Conservation (phyloP, 1,140 invertebrate species). For the Drosophila sp. region DNA sequence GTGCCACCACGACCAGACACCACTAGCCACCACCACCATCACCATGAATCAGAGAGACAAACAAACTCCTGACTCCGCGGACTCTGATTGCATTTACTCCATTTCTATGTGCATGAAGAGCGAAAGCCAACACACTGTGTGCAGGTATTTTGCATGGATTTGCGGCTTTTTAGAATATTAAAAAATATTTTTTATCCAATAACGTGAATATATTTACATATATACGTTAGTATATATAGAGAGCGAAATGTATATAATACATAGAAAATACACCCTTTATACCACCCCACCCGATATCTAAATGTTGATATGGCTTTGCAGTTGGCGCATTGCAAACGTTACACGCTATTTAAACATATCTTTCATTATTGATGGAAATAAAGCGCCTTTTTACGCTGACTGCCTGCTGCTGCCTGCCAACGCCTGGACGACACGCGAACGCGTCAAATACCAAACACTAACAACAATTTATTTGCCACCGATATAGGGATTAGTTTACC, state of each 20-base stretch:
- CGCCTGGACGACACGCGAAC: conserved; percentile 21
- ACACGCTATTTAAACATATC: conserved; percentile 73
- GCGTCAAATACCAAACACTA: conserved; percentile 50
- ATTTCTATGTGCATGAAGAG: conserved; percentile 2
- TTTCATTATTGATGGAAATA: conserved; percentile 73
- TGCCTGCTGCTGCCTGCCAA: not conserved
- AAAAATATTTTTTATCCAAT: conserved; percentile 64
- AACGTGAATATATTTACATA: conserved; percentile 2
- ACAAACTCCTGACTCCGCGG: conserved; percentile 36
- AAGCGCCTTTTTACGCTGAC: conserved; percentile 33
- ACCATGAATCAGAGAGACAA: conserved; percentile 23
- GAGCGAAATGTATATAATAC: not conserved
- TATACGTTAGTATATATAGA: not conserved
- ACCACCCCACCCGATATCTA: conserved; percentile 10
- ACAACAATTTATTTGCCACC: conserved; percentile 31
- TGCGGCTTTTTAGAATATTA: conserved; percentile 81
- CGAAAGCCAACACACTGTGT: conserved; percentile 13
- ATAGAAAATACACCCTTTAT: not conserved
- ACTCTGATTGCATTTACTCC: conserved; percentile 65
- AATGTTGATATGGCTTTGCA: conserved; percentile 35
- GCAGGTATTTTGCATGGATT: conserved; percentile 67
- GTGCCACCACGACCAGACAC: not conserved
- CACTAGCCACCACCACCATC: not conserved
- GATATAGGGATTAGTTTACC: conserved; percentile 28
- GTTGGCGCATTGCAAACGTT: conserved; percentile 56